Evolutionary conservation across 2,888 invertebrate genomes (phyloP).

Genomic region (Megamerina dolium): DNA sequence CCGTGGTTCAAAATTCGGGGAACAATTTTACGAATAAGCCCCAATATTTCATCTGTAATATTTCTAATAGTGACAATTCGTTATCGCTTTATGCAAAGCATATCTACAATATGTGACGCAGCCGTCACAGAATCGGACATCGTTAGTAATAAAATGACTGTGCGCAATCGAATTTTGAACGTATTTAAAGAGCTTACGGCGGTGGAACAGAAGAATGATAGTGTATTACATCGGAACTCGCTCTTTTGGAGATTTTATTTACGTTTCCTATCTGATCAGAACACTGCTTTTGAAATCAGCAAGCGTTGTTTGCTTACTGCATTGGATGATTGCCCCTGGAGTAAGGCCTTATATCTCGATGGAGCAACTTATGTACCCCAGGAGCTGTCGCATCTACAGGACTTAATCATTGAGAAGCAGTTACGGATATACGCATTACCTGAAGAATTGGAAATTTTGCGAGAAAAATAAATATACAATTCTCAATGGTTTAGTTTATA

Average conservation of each 20-base stretch:
- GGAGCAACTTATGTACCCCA: constrained; percentile 60
- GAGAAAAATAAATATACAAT: constrained; percentile 30
- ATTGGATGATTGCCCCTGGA: constrained; percentile 60
- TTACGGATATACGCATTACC: constrained; percentile 68
- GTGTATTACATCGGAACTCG: constrained; percentile 42
- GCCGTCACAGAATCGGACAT: constrained; percentile 15
- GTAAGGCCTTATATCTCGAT: constrained; percentile 61
- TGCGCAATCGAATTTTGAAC: constrained; percentile 38
- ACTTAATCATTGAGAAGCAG: constrained; percentile 68
- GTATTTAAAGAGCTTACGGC: constrained; percentile 33
- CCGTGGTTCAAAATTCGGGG: constrained; percentile 55
- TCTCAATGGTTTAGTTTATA: too few relatives aligned
- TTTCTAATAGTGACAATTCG: constrained; percentile 50
- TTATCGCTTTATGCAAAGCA: constrained; percentile 29
- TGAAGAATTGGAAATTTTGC: constrained; percentile 65
- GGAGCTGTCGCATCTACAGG: constrained; percentile 63
- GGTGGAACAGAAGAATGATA: constrained; percentile 18
- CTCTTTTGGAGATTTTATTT: constrained; percentile 60
- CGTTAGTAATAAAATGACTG: constrained; percentile 24
- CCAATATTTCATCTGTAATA: constrained; percentile 50
- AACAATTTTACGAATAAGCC: constrained; percentile 43
- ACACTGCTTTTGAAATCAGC: constrained; percentile 38
- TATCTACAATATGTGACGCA: not conserved
- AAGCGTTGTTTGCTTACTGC: constrained; percentile 51
- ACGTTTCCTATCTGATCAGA: constrained; percentile 51